These are phyloP conservation scores for Aselliscus stoliczkanus DNA, from an alignment of 2,797 vertebrate genomes.

Conservation along the genomic window DNA sequence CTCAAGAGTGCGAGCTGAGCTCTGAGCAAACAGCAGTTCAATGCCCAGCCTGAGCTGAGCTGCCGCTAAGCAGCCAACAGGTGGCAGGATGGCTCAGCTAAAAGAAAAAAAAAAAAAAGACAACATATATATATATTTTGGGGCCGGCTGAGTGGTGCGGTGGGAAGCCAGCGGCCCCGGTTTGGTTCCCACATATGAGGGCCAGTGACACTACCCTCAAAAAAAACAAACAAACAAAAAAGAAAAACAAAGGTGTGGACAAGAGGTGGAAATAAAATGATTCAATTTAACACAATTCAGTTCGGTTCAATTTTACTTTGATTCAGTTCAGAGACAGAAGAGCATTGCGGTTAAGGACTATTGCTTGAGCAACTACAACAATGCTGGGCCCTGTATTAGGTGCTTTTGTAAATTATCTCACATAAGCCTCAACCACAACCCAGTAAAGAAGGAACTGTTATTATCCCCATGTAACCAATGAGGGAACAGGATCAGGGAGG, in stretches of 20 bases:
- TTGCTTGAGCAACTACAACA: not conserved
- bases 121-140: too few relatives aligned
- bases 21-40: too few relatives aligned
- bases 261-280: not conserved
- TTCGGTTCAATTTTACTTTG: not conserved
- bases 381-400: not conserved
- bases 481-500: not conserved
- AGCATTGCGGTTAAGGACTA: not conserved
- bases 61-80: too few relatives aligned
- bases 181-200: too few relatives aligned
- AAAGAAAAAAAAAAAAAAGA: too few relatives aligned
- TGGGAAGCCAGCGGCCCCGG: too few relatives aligned
- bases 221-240: too few relatives aligned
- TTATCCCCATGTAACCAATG: not conserved
- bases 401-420: not conserved
- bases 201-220: too few relatives aligned
- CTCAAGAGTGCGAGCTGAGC: too few relatives aligned
- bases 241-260: not conserved
- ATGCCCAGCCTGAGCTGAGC: too few relatives aligned
- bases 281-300: not conserved
- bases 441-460: not conserved
- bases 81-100: too few relatives aligned
- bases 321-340: not conserved
- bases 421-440: not conserved
- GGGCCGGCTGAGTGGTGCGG: too few relatives aligned